phyloP scores from a whole-genome alignment of 2,888 invertebrate species.

The Aleiodes testaceus region DNA sequence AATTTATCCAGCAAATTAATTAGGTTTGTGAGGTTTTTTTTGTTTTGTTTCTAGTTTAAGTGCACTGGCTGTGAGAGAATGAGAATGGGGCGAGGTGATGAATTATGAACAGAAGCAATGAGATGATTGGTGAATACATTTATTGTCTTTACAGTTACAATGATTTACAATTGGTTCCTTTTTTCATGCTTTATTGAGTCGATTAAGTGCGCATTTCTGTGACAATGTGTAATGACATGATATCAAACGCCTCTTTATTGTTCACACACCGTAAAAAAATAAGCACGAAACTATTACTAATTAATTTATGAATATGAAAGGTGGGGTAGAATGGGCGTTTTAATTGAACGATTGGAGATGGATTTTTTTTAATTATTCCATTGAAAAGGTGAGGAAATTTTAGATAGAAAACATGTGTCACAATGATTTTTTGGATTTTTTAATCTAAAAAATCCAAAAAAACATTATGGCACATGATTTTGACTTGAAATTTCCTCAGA shows the following conservation, averaged over 20 bases:
- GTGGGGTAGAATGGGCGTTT: too few species aligned
- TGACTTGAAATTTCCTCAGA: too few species aligned
- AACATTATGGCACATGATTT: too few species aligned
- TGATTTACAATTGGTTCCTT: constrained; percentile 15
- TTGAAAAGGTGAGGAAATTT: too few species aligned
- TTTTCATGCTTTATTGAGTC: constrained; percentile 16
- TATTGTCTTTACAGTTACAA: neutral
- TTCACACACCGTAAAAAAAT: neutral
- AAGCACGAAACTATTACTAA: constrained; percentile 17
- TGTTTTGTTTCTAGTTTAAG: constrained; percentile 28
- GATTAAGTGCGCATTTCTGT: constrained; percentile 9
- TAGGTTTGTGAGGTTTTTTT: constrained; percentile 10
- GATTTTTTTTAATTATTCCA: too few species aligned
- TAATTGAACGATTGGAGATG: too few species aligned
- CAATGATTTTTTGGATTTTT: too few species aligned
- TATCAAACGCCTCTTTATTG: neutral
- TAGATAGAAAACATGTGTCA: too few species aligned
- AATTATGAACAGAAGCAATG: constrained; percentile 13
- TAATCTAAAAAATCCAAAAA: too few species aligned
- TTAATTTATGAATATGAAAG: constrained; percentile 2
- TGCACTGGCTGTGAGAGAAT: constrained; percentile 38
- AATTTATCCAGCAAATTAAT: neutral
- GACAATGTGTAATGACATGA: constrained; percentile 5
- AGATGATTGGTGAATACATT: constrained; percentile 17
- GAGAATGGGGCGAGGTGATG: constrained; percentile 32